Evolutionary conservation across 2,888 invertebrate species (phyloP).

Genomic region (Pheosia gnoma): DNA sequence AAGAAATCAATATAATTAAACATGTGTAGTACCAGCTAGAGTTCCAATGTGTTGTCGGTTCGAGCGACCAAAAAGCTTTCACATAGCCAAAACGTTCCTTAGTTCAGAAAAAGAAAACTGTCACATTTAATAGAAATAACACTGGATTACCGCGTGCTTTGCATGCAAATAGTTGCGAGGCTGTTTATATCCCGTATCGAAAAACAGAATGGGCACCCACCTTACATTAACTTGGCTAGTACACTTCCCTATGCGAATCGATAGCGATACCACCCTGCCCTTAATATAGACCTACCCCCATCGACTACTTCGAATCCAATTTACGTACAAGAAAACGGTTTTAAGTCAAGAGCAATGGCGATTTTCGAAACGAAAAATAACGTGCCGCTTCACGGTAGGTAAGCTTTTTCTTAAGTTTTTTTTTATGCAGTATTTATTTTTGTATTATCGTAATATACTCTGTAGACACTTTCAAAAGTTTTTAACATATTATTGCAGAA

Average conservation of each 20-base stretch:
- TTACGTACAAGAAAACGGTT: constrained; percentile 63
- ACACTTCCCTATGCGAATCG: constrained; percentile 52
- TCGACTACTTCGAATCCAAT: constrained; percentile 79
- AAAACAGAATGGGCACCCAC: constrained; percentile 38
- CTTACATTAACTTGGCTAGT: constrained; percentile 28
- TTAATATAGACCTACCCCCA: constrained; percentile 72
- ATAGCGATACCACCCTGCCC: constrained; percentile 59
- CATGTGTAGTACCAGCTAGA: too few species aligned
- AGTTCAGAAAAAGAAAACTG: neutral
- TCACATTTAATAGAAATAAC: neutral
- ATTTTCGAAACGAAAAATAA: neutral
- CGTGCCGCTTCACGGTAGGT: too few species aligned
- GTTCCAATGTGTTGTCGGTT: too few species aligned
- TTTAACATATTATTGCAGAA: too few species aligned
- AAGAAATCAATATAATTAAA: too few species aligned
- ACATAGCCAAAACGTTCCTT: too few species aligned
- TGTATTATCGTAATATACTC: too few species aligned
- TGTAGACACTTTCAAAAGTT: too few species aligned
- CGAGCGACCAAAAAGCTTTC: too few species aligned
- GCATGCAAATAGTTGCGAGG: constrained; percentile 24
- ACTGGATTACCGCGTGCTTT: constrained; percentile 3
- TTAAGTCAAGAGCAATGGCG: constrained; percentile 35
- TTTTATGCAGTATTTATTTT: too few species aligned
- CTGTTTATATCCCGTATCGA: constrained; percentile 31
- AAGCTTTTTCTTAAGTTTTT: too few species aligned